Base-by-base conservation (phyloP, 2,797 vertebrate genomes). In the Pyrocephalus nanus region DNA sequence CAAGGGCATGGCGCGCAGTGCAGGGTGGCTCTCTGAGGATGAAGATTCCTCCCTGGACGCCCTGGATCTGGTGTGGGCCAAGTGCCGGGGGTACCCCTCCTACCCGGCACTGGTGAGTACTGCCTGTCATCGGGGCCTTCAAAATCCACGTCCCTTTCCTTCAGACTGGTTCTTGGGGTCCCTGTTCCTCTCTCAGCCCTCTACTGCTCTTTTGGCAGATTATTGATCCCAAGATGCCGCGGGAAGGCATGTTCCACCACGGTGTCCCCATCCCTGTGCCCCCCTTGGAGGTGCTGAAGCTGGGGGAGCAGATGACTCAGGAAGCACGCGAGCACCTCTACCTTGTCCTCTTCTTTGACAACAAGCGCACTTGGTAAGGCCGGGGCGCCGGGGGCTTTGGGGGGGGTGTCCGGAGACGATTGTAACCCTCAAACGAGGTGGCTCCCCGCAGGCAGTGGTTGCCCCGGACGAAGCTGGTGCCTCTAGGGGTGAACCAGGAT, bases 201-300 rank as follows among this genome's bases (percentile, higher is more conserved):
- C 38, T 30, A 17, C 51, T 17, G 5, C 70, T 88, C 51, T n/a
- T 75, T 6, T 27, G 92, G 87, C 96, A 99, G 99, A 99, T 99
- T 96, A 99, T 99, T 76, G 99, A 99, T 92, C 99, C 99, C n/a
- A 99, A 99, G 98, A 99, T 99, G 99, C 99, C 99, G 21, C 98
- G 99, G 83, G 99, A 99, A 97, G 99, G 99, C 51, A 99, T 99
- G 97, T 99, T 99, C 95, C 99, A 99, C 96, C 98, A 99, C 1
- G 99, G 99, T 0, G 99, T 99, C 83, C 99, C 99, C 23, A 99
- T 99, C 83, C 99, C 99, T 0, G 99, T 99, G 70, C 99, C 99
- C n/a, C 99, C 99, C 29, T 86, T 99, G 94, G 99, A 99, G 96
- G 99, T 99, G 96, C 98, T 99, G 94, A 99, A 99, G 97, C 98